Evolutionary conservation across 2,888 invertebrate genomes (phyloP).

Genomic region (Agrotis exclamationis): DNA sequence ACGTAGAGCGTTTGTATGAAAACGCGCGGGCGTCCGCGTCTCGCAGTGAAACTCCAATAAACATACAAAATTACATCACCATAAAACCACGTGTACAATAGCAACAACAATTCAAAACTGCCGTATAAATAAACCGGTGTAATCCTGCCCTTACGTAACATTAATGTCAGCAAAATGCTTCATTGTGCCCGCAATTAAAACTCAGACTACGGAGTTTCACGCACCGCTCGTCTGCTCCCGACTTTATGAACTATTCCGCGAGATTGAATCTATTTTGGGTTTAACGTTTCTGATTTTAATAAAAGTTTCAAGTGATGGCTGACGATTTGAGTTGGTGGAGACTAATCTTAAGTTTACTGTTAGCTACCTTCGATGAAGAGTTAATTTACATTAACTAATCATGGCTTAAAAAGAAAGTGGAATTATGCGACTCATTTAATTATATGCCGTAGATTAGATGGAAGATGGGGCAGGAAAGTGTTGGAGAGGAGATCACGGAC

Average conservation of each 20-base stretch:
- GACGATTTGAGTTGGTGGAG: constrained; percentile 1
- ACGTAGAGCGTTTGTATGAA: too few relatives aligned
- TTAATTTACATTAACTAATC: too few relatives aligned
- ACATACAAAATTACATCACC: background rate
- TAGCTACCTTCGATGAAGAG: background rate
- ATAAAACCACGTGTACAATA: constrained; percentile 9
- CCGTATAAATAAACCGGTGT: constrained; percentile 23
- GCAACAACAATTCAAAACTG: constrained; percentile 12
- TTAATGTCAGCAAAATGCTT: constrained; percentile 54
- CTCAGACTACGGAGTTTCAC: constrained; percentile 47
- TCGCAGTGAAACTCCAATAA: background rate
- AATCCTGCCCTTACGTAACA: constrained; percentile 52
- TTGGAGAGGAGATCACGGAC: too few relatives aligned
- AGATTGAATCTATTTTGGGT: constrained; percentile 55
- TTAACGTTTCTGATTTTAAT: constrained; percentile 32
- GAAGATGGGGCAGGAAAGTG: too few relatives aligned
- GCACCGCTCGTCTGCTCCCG: constrained; percentile 34
- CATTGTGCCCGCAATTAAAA: constrained; percentile 61
- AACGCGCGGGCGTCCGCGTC: too few relatives aligned
- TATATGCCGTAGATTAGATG: too few relatives aligned
- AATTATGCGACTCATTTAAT: too few relatives aligned
- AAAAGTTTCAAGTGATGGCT: constrained; percentile 23
- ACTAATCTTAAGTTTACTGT: constrained; percentile 12
- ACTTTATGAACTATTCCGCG: constrained; percentile 58
- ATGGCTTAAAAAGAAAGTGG: too few relatives aligned